Evolutionary conservation across 2,888 invertebrate species (phyloP), one percentile per base, ranked within the genome.

Genomic region (Drepanosiphum platanoidis): DNA sequence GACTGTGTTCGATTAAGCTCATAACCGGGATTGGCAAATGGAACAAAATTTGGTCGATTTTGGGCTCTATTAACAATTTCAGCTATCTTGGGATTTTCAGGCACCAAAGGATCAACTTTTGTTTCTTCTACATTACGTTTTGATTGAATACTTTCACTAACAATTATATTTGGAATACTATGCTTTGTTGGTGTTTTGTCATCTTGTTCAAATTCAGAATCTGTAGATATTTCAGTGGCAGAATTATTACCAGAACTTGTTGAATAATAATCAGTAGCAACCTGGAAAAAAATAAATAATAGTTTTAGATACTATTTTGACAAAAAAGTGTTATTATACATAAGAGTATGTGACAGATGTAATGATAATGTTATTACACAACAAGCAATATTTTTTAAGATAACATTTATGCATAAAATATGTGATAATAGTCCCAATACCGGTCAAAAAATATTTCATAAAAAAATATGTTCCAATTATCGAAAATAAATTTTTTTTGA

Each of bases 171-270:
- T 18, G 96, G 96, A 39, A 94, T 92, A 87, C 94, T 93, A 46
- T 91, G 91, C 42, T 94, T 94, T 34, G 94, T 94, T 0, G 92
- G 92, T 30, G 90, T 90, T 68, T 91, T 90, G 83, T 94, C 94
- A 89, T 96, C 96, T 87, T 95, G 94, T 87, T 95, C 96, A 89
- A 97, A 96, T 90, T 97, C 96, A 39, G 96, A 96, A 90, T 97
- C 96, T 0, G 96, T 96, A 75, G 96, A 96, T 88, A 96, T 96
- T 91, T 96, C 96, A 1, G 96, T 96, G 3, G 95, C 96, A 11
- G 96, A 96, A 88, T 96, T 96, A 88, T 81, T 86, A 42, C 64
- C 75, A 9, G 87, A 87, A 39, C 86, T 86, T 30, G 81, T 78
- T 34, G 83, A 78, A 72, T 87, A 86, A 78, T 80, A 86, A 71